Percentiles rank a stretch among this genome's conserved stretches.
Conservation (phyloP, 2,113 vertebrate species). For the Pygoscelis adeliae region DNA sequence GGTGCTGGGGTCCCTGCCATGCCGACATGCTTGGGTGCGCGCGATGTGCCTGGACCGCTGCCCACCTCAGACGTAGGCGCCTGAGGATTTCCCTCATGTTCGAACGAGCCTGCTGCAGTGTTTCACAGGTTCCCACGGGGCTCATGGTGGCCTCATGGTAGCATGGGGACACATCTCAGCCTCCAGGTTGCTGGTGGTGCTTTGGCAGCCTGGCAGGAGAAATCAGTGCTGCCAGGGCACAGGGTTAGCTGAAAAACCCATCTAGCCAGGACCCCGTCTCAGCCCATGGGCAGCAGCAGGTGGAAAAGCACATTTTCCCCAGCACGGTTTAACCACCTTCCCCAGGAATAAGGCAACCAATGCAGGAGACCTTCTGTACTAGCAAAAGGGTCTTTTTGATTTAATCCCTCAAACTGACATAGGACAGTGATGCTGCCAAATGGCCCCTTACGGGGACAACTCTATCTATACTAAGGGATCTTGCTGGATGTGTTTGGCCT, state of each 20-base stretch:
- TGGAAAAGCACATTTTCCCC: neutral
- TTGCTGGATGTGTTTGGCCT: neutral
- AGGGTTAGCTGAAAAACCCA: fast-evolving
- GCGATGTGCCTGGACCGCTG: fast-evolving
- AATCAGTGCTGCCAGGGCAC: neutral
- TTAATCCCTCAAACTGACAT: neutral
- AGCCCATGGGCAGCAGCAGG: neutral
- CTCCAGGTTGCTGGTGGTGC: neutral
- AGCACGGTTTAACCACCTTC: neutral
- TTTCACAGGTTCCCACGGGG: neutral
- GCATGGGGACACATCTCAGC: fast-evolving
- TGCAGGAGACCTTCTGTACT: neutral
- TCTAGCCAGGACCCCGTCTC: neutral
- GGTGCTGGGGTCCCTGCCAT: neutral
- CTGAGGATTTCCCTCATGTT: neutral
- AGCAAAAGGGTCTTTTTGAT: neutral
- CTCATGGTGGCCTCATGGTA: fast-evolving
- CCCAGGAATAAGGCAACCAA: neutral
- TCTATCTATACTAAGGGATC: neutral
- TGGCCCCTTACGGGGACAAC: neutral
- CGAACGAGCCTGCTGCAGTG: fast-evolving
- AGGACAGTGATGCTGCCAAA: neutral
- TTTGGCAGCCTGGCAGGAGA: neutral
- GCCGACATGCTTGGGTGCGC: fast-evolving
- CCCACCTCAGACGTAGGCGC: fast-evolving